Evolutionary conservation across 2,797 vertebrate species (phyloP).

Genomic region (Halcyon leucocephala): DNA sequence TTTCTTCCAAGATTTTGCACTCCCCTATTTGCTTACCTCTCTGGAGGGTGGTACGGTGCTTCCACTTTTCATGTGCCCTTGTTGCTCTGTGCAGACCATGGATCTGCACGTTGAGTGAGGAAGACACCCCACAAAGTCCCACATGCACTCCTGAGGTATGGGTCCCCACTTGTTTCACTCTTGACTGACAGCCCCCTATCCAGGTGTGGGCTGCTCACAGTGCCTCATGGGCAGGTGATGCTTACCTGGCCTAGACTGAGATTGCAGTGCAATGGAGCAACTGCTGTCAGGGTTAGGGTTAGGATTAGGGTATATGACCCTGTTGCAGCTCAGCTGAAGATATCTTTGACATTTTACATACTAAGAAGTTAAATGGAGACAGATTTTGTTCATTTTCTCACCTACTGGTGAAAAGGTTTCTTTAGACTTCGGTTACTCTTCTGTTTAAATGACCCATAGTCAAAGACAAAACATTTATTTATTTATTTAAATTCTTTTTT

Average conservation of each 20-base stretch:
- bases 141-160: fast-evolving
- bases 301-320: not conserved
- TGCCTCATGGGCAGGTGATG: not conserved
- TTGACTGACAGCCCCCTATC: not conserved
- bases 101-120: not conserved
- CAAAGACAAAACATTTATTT: no score
- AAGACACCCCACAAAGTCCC: not conserved
- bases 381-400: no score
- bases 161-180: not conserved
- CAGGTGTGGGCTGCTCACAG: fast-evolving
- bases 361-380: no score
- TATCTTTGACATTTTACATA: not conserved
- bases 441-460: no score
- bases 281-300: no score
- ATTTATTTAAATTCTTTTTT: no score
- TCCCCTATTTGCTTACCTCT: not conserved
- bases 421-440: no score
- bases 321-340: not conserved
- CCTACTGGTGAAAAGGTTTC: no score
- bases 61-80: not conserved
- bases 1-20: not conserved
- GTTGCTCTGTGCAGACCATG: not conserved
- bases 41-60: not conserved
- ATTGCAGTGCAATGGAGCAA: not conserved
- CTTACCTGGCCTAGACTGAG: not conserved